These are phyloP conservation scores for Ornithoptera priamus DNA, from an alignment of 2,888 invertebrate species.

Conservation along the genomic window DNA sequence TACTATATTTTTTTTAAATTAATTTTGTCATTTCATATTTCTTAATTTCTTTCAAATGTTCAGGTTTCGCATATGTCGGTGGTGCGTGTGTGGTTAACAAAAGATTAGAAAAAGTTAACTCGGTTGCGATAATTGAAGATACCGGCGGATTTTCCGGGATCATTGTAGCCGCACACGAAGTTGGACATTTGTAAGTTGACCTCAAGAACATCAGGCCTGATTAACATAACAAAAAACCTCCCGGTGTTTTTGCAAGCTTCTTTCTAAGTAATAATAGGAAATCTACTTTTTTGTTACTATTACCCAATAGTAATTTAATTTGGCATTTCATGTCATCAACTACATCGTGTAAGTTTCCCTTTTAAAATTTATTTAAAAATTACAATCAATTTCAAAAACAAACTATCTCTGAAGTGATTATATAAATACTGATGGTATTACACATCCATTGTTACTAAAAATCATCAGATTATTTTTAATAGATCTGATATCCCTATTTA, in stretches of 20 bases:
- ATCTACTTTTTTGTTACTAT: too few relatives aligned
- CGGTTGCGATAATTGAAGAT: slow-evolving; percentile 97
- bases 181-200: slow-evolving; percentile 94
- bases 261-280: too few relatives aligned
- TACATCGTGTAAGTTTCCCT: too few relatives aligned
- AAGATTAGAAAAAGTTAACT: slow-evolving; percentile 96
- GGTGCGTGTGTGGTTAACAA: slow-evolving; percentile 98
- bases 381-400: too few relatives aligned
- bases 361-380: too few relatives aligned
- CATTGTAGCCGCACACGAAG: slow-evolving; percentile 97
- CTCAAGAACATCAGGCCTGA: neutral
- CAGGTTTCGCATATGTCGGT: slow-evolving; percentile 96
- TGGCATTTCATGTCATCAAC: too few relatives aligned
- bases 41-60: neutral
- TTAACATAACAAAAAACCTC: too few relatives aligned
- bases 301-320: too few relatives aligned
- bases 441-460: too few relatives aligned
- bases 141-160: slow-evolving; percentile 98
- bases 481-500: slow-evolving; percentile 50
- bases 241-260: neutral
- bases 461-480: too few relatives aligned
- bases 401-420: too few relatives aligned
- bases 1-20: neutral
- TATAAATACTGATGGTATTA: too few relatives aligned
- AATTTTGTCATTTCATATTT: neutral